Evolutionary conservation across 2,888 invertebrate genomes (phyloP), one percentile per base, ranked within the genome.

Genomic region (Epiblema foenella): DNA sequence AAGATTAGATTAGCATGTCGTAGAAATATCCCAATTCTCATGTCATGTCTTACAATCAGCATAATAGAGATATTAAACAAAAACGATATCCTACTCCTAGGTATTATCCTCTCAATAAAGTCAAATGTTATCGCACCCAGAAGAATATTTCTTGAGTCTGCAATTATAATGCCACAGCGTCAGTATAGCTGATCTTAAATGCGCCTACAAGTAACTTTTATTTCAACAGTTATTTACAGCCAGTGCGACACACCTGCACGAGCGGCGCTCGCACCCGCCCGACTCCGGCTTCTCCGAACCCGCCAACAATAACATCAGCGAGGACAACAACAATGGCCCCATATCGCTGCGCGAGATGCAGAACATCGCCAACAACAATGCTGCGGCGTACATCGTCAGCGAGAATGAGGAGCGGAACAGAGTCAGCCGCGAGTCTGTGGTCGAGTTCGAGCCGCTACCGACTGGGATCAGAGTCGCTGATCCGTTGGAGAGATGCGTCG

Each of bases 311-410:
- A 92, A 91, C 82, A 85, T 90, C 79, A 86, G 84, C 79, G 94
- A 94, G 76, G 94, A 94, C 85, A 94, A 94, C 85, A 94, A 94
- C 87, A 94, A 94, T 79, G 94, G 94, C 0, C 94, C 94, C 39
- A 94, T 94, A 75, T 94, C 94, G 18, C 83, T 93, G 67, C 91
- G 93, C 24, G 94, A 94, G 83, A 90, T 94, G 90, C 94, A 94
- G 85, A 94, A 94, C 84, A 94, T 94, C 77, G 94, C 93, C 73
- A 94, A 94, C 83, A 94, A 94, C 83, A 94, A 94, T 76, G 94
- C 94, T 0, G 86, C 90, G 0, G 92, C 89, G 15, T 94, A 94
- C 83, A 94, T 94, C 78, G 86, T 88, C 75, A 93, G 93, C 77
- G 93, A 93, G 77, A 93, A 93, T 73, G 94, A 94, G 75, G 91